Percentiles rank a stretch among this genome's conserved stretches.
phyloP scores from a whole-genome alignment of 2,113 vertebrate species.

The Stigmatopora argus region DNA sequence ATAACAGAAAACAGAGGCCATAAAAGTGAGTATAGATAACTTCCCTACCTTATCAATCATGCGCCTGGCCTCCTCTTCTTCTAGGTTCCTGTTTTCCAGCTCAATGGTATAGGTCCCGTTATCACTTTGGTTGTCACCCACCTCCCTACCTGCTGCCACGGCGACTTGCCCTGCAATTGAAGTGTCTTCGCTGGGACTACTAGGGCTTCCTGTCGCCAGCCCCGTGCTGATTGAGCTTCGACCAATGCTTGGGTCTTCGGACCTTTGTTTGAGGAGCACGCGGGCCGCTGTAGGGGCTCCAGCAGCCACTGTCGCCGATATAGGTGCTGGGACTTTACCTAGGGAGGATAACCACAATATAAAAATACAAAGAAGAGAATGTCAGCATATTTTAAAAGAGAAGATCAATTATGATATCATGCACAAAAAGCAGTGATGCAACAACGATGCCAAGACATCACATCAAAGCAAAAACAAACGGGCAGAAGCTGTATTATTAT shows the following conservation, averaged over 20 bases:
- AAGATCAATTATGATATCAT: background rate
- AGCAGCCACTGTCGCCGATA: conserved; percentile 69
- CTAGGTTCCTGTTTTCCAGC: conserved; percentile 87
- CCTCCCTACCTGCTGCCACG: conserved; percentile 30
- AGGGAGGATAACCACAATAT: background rate
- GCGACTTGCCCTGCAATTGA: conserved; percentile 32
- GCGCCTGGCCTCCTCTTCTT: conserved; percentile 89
- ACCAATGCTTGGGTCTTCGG: conserved; percentile 81
- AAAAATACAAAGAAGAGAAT: background rate
- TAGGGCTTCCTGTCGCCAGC: conserved; percentile 75
- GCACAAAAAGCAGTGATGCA: background rate
- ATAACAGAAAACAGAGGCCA: background rate
- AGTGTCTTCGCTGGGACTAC: conserved; percentile 75
- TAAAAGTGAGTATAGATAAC: background rate
- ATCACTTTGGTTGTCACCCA: conserved; percentile 88
- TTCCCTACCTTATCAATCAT: conserved; percentile 92
- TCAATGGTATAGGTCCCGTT: conserved; percentile 96
- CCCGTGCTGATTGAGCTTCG: conserved; percentile 86
- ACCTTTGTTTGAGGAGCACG: conserved; percentile 85
- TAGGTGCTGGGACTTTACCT: conserved; percentile 73
- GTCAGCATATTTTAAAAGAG: too few relatives aligned
- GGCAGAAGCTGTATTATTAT: background rate
- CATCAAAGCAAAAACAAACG: background rate
- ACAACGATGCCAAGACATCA: background rate
- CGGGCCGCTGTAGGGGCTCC: conserved; percentile 78